phyloP scores from a whole-genome alignment of 2,888 invertebrate species.

The Parelbella ahira region DNA sequence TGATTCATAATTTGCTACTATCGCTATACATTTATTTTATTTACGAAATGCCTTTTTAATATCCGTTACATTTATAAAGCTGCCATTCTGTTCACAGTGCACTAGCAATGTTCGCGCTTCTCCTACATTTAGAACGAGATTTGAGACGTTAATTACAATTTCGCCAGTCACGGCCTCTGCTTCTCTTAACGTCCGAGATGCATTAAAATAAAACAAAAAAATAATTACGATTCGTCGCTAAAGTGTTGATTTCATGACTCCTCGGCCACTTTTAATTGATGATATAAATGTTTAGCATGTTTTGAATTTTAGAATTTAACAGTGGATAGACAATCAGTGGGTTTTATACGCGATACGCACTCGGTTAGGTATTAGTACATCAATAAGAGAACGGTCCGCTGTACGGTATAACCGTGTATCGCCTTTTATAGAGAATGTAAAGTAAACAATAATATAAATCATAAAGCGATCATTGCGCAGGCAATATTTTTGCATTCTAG shows the following conservation, averaged over 20 bases:
- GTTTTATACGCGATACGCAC: slow-evolving; percentile 5
- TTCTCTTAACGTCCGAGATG: slow-evolving; percentile 68
- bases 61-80: no score
- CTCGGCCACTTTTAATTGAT: slow-evolving; percentile 17
- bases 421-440: slow-evolving; percentile 14
- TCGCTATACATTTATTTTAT: no score
- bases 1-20: no score
- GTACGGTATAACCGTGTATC: no score
- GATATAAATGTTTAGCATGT: slow-evolving; percentile 12
- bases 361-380: no score
- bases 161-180: slow-evolving; percentile 73
- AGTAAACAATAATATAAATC: slow-evolving; percentile 22
- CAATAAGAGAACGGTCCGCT: no score
- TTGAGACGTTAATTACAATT: slow-evolving; percentile 68
- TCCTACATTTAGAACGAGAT: slow-evolving; percentile 45
- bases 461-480: slow-evolving; percentile 3
- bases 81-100: no score
- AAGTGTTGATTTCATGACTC: slow-evolving; percentile 16
- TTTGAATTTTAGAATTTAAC: slow-evolving; percentile 8
- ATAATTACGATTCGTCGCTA: slow-evolving; percentile 7
- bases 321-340: slow-evolving; percentile 11
- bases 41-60: no score
- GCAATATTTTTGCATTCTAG: slow-evolving; percentile 11
- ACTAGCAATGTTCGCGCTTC: not conserved
- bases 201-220: slow-evolving; percentile 17